Conservation (phyloP, 2,113 vertebrate species). For the Hippocampus abdominalis region DNA sequence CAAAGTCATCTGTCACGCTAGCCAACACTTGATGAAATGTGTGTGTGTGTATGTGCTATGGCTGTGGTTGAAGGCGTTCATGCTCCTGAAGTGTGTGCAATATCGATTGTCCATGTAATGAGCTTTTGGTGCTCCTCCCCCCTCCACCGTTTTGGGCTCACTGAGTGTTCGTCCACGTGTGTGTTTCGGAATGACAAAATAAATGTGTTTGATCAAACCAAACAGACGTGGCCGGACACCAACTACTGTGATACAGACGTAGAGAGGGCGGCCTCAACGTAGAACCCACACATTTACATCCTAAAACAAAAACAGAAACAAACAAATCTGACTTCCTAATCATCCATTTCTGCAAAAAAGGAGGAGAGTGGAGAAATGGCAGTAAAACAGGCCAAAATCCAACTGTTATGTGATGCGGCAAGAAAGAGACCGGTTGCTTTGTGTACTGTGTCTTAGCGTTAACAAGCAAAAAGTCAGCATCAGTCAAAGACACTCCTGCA, state of each 20-base stretch:
- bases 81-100: slow-evolving; percentile 57
- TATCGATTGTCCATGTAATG: slow-evolving; percentile 73
- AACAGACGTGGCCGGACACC: slow-evolving; percentile 25
- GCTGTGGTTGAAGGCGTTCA: slow-evolving; percentile 21
- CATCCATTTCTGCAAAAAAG: too few relatives aligned
- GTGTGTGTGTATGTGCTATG: slow-evolving; percentile 24
- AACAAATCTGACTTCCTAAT: background rate
- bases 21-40: slow-evolving; percentile 49
- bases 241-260: slow-evolving; percentile 6
- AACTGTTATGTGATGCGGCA: too few relatives aligned
- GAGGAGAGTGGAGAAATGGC: too few relatives aligned
- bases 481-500: too few relatives aligned
- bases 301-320: background rate
- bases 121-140: slow-evolving; percentile 67
- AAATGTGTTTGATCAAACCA: slow-evolving; percentile 37
- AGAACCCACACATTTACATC: background rate
- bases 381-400: too few relatives aligned
- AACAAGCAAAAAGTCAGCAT: too few relatives aligned
- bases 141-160: slow-evolving; percentile 53
- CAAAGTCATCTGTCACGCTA: slow-evolving; percentile 68
- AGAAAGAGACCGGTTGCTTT: too few relatives aligned
- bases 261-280: background rate
- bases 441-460: too few relatives aligned
- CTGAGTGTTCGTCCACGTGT: slow-evolving; percentile 19
- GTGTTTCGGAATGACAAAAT: slow-evolving; percentile 21